phyloP scores from a whole-genome alignment of 2,797 vertebrate genomes.

The Crocodylus rhombifer region DNA sequence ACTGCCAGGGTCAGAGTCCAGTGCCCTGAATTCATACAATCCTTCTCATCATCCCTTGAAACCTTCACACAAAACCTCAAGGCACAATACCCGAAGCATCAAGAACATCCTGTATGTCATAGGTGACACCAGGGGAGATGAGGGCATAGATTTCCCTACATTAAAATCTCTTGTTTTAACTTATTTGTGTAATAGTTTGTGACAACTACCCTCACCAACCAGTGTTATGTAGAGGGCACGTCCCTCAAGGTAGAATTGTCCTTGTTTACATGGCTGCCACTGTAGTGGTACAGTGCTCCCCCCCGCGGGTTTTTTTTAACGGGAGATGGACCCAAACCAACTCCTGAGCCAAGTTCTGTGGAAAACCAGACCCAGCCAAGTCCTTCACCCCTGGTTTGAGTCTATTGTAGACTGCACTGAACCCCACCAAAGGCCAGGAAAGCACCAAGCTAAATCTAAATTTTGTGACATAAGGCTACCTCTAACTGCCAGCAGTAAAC shows the following conservation, averaged over 20 bases:
- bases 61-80: no score
- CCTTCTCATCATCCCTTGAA: no score
- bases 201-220: not conserved
- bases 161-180: not conserved
- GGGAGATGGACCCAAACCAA: rapidly evolving
- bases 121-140: no score
- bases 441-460: not conserved
- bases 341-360: not conserved
- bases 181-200: rapidly evolving
- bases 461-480: not conserved
- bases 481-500: not conserved
- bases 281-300: not conserved
- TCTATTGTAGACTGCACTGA: not conserved
- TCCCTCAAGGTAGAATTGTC: not conserved
- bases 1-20: no score
- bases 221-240: not conserved
- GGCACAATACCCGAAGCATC: no score
- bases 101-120: no score
- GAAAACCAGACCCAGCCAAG: not conserved
- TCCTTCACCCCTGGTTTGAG: not conserved
- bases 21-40: no score
- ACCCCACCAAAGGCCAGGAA: not conserved
- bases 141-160: no score
- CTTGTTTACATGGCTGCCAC: not conserved
- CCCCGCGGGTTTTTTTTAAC: rapidly evolving